These are phyloP conservation scores for Platyrinchus mystaceus DNA, from an alignment of 2,797 vertebrate species.

Conservation along the genomic window DNA sequence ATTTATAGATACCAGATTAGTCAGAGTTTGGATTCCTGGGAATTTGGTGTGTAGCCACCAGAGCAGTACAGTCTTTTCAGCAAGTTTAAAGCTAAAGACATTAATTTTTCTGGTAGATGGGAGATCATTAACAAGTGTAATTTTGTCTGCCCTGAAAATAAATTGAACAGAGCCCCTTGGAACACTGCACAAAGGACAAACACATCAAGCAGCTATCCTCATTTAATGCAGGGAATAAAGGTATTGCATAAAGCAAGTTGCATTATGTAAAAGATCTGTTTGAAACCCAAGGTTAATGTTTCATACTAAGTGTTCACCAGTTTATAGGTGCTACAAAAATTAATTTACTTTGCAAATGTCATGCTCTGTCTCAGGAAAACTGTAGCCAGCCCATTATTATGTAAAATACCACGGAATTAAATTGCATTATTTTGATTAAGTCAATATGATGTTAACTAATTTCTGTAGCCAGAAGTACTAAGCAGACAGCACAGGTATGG, in stretches of 20 bases:
- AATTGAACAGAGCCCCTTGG: conserved; percentile 1
- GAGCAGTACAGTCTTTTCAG: background rate
- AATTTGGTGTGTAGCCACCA: background rate
- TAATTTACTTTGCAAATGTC: conserved; percentile 30
- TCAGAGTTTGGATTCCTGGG: background rate
- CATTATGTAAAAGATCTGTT: background rate
- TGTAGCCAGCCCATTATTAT: background rate
- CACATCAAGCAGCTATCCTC: background rate
- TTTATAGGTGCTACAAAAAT: background rate
- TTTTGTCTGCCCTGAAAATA: conserved; percentile 18
- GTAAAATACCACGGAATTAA: conserved; percentile 24
- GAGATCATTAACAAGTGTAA: conserved; percentile 22
- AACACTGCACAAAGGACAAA: background rate
- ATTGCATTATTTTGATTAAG: conserved; percentile 23
- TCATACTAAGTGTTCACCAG: background rate
- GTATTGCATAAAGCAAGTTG: background rate
- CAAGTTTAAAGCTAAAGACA: background rate
- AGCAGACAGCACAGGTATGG: background rate
- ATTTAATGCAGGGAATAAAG: conserved; percentile 10
- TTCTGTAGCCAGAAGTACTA: background rate
- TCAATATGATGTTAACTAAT: background rate
- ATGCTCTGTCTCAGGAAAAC: background rate
- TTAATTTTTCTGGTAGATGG: background rate
- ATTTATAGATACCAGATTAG: background rate
- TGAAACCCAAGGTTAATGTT: conserved; percentile 23